These are phyloP conservation scores for Casuarius casuarius DNA, from an alignment of 2,113 vertebrate genomes.

Conservation along the genomic window DNA sequence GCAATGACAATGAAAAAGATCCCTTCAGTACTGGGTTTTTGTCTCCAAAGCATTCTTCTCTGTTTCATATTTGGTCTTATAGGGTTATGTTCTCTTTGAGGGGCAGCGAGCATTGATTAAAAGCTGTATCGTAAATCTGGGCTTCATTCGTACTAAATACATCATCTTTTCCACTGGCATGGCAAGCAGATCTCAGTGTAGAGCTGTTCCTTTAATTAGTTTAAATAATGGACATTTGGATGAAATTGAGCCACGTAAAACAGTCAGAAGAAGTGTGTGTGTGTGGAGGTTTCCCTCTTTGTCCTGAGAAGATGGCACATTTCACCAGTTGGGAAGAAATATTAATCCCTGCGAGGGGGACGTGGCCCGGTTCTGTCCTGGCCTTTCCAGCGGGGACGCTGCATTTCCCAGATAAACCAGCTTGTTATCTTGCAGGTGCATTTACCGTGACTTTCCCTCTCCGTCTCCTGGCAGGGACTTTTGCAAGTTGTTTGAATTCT, in stretches of 20 bases:
- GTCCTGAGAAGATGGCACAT: neutral
- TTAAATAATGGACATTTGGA: constrained; percentile 23
- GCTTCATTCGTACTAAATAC: neutral
- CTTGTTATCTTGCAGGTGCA: neutral
- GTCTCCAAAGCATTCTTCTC: neutral
- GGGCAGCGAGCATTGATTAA: neutral
- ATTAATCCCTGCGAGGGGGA: neutral
- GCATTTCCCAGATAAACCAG: neutral
- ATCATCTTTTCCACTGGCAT: constrained; percentile 26
- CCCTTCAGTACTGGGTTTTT: neutral
- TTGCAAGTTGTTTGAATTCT: neutral
- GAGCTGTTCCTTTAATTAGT: constrained; percentile 38
- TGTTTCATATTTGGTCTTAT: neutral
- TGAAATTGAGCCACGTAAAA: constrained; percentile 1
- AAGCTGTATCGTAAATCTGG: neutral
- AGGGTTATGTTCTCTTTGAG: neutral
- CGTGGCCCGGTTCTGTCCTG: neutral
- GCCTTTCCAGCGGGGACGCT: neutral
- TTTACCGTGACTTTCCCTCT: neutral
- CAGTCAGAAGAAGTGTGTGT: neutral
- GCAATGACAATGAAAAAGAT: neutral
- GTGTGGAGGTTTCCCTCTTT: neutral
- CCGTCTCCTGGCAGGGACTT: neutral
- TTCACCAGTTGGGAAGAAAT: neutral
- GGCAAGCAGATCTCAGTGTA: neutral